phyloP scores from a whole-genome alignment of 2,797 vertebrate genomes.

The Chlorospingus semifuscus region DNA sequence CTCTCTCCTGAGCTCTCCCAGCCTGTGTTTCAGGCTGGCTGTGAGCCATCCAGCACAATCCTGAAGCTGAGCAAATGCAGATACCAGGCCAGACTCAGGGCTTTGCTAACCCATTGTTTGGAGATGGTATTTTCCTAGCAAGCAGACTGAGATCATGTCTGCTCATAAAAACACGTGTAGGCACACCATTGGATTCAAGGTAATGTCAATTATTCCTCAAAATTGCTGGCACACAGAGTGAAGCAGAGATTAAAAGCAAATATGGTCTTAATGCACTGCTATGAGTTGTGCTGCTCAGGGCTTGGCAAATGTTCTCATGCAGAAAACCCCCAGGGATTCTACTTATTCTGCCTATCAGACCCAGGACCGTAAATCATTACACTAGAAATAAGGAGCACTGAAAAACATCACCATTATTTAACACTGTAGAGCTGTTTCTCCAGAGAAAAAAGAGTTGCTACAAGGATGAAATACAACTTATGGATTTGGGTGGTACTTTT shows the following conservation, averaged over 20 bases:
- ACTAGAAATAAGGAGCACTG: not conserved
- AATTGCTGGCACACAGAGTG: not conserved
- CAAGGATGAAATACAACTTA: not conserved
- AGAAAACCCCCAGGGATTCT: not conserved
- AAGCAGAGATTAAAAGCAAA: conserved; percentile 36
- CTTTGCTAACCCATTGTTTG: not conserved
- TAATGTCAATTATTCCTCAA: not conserved
- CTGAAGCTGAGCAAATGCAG: not conserved
- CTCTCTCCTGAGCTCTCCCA: not conserved
- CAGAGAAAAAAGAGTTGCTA: not conserved
- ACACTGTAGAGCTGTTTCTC: not conserved
- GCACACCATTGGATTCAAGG: not conserved
- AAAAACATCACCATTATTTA: not conserved
- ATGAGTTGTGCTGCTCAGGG: not conserved
- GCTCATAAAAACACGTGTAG: not conserved
- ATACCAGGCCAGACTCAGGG: not conserved
- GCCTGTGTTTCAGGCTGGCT: not conserved
- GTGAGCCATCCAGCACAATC: not conserved
- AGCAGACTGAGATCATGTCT: conserved; percentile 25
- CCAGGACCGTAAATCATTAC: not conserved
- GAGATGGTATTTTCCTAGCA: not conserved
- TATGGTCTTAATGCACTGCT: not conserved
- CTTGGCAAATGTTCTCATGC: not conserved
- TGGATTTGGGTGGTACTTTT: not conserved
- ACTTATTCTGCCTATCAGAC: not conserved